These are phyloP conservation scores for Pyrochroa serraticornis DNA, from an alignment of 2,888 invertebrate species.

Conservation along the genomic window DNA sequence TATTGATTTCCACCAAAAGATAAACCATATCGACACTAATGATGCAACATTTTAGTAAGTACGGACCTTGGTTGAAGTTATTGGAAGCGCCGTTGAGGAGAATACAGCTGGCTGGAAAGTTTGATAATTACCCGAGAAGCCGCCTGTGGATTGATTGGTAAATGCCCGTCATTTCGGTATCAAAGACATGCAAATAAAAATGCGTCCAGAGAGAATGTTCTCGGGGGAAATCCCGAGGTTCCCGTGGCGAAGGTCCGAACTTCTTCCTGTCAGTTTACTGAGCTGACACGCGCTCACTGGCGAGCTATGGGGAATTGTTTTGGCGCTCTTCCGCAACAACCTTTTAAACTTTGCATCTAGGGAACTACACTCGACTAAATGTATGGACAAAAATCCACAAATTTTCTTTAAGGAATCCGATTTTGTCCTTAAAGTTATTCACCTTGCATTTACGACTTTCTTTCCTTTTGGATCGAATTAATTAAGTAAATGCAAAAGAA, in stretches of 20 bases:
- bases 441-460: too few species aligned
- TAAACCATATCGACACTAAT: too few species aligned
- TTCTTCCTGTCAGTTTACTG: conserved; percentile 24
- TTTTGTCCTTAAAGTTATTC: too few species aligned
- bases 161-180: conserved; percentile 10
- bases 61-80: too few species aligned
- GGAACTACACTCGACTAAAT: conserved; percentile 4
- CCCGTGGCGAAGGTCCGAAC: conserved; percentile 17
- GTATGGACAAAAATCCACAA: conserved; percentile 10
- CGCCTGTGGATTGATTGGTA: conserved; percentile 1
- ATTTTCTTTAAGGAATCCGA: neutral
- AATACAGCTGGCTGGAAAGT: too few species aligned
- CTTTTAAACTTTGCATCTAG: conserved; percentile 21
- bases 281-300: conserved; percentile 12
- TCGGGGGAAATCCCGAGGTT: conserved; percentile 11
- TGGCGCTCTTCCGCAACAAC: conserved; percentile 5
- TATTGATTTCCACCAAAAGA: too few species aligned
- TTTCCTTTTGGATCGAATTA: too few species aligned
- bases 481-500: too few species aligned
- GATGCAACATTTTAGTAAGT: too few species aligned
- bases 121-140: too few species aligned
- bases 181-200: conserved; percentile 19
- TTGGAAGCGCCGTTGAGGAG: too few species aligned
- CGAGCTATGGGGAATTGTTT: conserved; percentile 21
- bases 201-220: conserved; percentile 16